Base-by-base conservation (phyloP, 2,797 vertebrate species). In the Coracias cyanogaster region DNA sequence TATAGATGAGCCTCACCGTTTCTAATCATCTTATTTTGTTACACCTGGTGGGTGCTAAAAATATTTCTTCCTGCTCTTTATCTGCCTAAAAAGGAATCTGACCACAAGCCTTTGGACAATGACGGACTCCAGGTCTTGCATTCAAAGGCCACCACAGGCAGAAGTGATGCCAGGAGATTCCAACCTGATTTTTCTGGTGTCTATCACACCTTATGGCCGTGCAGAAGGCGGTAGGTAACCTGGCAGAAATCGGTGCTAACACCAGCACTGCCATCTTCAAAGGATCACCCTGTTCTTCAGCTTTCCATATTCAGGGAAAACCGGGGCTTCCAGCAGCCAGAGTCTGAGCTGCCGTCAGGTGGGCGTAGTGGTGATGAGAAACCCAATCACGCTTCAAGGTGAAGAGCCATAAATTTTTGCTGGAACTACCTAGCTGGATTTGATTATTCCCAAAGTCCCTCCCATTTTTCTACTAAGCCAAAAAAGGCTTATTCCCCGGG, bases 221-320 rank as follows among this genome's bases (percentile, higher is more conserved):
- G 22, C 82, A 83, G 43, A 15, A 67, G 26, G 3, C 24, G 28
- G 24, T 7, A 25, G 60, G 13, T 13, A 51, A 39, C 12, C 76
- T 4, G 29, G 25, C 74, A 84, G 72, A 9, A 72, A 72, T 51
- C 39, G 15, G 19, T 0, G 17, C 29, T 57, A 37, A 55, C 57
- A 31, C 14, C 55, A 45, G 3, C 5, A 0, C 61, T 37, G 3
- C 0, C 60, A 10, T 3, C 74, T 28, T 29, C 57, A 57, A 11
- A 57, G 60, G 20, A 31, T 66, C 66, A 1, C 54, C 43, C 51
- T 33, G 61, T 20, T 82, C 76, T 60, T 55, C 79, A 49, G 54
- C 31, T 61, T 52, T 24, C 39, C 65, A 3, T 8, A 39, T 15
- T 25, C 55, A 18, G 15, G 80, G 62, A 25, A 41, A 18, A 0